Percentiles rank a stretch among this genome's conserved stretches.
These are phyloP conservation scores for Sebastiscus tertius DNA, from an alignment of 2,797 vertebrate genomes.

Conservation along the genomic window DNA sequence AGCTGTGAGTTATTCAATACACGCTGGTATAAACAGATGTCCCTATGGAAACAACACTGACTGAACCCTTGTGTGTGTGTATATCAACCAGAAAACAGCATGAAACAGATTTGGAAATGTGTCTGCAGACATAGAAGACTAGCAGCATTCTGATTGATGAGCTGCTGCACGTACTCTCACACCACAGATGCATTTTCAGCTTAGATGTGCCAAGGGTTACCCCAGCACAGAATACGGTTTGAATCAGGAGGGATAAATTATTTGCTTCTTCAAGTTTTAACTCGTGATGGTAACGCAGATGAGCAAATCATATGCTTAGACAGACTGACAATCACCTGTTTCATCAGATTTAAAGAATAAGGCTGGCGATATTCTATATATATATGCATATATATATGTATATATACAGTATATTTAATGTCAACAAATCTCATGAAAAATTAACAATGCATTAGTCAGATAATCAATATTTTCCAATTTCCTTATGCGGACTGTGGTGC, in stretches of 20 bases:
- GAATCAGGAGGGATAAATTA: neutral
- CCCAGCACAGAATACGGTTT: neutral
- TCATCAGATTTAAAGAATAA: neutral
- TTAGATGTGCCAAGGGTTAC: neutral
- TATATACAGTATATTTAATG: neutral
- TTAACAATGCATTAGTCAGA: neutral
- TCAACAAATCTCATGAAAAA: neutral
- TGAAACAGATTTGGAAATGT: constrained; percentile 52
- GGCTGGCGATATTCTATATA: neutral
- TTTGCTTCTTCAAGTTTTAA: constrained; percentile 6
- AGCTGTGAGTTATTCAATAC: constrained; percentile 61
- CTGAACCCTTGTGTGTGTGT: constrained; percentile 27
- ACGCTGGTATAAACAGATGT: constrained; percentile 51
- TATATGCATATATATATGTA: too few relatives aligned
- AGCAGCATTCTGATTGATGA: constrained; percentile 51
- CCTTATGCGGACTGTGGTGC: neutral
- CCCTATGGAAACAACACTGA: constrained; percentile 57
- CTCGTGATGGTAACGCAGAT: neutral
- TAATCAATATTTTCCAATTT: neutral
- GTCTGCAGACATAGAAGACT: constrained; percentile 33
- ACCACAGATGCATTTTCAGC: constrained; percentile 28
- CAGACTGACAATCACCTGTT: neutral
- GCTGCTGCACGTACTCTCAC: constrained; percentile 35
- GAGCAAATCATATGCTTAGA: neutral
- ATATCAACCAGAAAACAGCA: constrained; percentile 38